Percentiles rank a stretch among this genome's conserved stretches.
Conservation (phyloP, 2,797 vertebrate species). For the Heteromormyrus szaboi region DNA sequence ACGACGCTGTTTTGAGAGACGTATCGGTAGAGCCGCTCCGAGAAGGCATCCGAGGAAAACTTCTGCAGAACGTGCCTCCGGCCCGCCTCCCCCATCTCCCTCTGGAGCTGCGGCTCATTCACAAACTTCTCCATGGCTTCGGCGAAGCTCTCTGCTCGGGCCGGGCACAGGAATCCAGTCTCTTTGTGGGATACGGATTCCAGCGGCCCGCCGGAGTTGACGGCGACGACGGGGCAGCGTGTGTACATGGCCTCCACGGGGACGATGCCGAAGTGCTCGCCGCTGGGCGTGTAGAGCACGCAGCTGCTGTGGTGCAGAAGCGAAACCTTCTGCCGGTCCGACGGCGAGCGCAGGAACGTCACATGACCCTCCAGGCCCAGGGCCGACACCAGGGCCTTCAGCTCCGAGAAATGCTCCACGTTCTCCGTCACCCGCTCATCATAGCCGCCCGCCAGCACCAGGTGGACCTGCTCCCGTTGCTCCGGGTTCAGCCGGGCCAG, state of each 20-base stretch:
- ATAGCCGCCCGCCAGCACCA: constrained; percentile 89
- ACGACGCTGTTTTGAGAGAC: constrained; percentile 40
- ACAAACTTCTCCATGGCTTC: constrained; percentile 81
- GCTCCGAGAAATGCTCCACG: constrained; percentile 78
- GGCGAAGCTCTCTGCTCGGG: constrained; percentile 72
- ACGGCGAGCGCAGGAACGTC: constrained; percentile 85
- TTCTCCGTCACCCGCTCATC: constrained; percentile 86
- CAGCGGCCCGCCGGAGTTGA: constrained; percentile 88
- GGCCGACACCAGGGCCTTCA: constrained; percentile 64
- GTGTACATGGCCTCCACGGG: constrained; percentile 95
- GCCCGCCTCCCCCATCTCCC: constrained; percentile 81
- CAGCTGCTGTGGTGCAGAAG: constrained; percentile 69
- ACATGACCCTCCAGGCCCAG: constrained; percentile 65
- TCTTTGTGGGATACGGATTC: constrained; percentile 77
- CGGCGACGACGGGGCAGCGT: constrained; percentile 83
- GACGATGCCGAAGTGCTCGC: constrained; percentile 96
- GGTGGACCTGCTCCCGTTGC: constrained; percentile 69
- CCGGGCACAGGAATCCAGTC: constrained; percentile 85
- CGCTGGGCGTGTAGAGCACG: constrained; percentile 91
- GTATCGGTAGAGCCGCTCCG: constrained; percentile 76
- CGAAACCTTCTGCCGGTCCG: constrained; percentile 79
- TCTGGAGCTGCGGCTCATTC: constrained; percentile 68
- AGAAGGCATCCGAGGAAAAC: constrained; percentile 85
- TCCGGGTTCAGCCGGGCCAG: constrained; percentile 52
- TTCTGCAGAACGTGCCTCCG: constrained; percentile 73